A percentile compares a stretch with the other conserved stretches of the same genome.
phyloP scores from a whole-genome alignment of 1,140 invertebrate species.

The Adoxophyes honmai region DNA sequence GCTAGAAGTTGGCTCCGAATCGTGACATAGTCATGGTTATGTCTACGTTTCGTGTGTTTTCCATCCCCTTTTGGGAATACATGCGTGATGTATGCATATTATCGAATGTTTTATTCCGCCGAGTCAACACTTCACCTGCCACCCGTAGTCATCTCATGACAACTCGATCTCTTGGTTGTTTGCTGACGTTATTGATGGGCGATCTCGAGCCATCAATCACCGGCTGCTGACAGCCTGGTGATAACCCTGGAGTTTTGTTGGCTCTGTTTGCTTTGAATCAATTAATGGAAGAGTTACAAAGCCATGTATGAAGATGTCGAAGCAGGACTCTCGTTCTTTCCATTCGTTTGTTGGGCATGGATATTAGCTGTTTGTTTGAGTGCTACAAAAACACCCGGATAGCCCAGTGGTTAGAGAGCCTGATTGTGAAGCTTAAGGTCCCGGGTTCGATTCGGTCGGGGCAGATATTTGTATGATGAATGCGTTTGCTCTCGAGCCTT shows the following conservation, averaged over 20 bases:
- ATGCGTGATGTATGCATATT: no score
- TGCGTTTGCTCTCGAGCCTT: no score
- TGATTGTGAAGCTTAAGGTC: no score
- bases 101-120: no score
- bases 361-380: background rate
- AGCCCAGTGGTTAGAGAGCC: no score
- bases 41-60: no score
- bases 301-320: background rate
- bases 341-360: no score
- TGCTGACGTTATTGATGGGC: background rate
- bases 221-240: background rate
- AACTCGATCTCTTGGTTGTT: background rate
- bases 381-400: background rate
- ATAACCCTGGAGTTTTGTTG: conserved; percentile 3
- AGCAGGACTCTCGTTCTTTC: background rate
- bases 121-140: background rate
- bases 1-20: no score
- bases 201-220: background rate
- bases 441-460: no score
- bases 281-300: background rate
- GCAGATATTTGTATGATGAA: no score
- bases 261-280: conserved; percentile 4
- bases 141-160: background rate
- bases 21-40: no score
- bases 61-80: no score